Percentiles rank a stretch among this genome's conserved stretches.
These are phyloP conservation scores for Ferrisia virgata DNA, from an alignment of 2,888 invertebrate genomes.

Conservation along the genomic window DNA sequence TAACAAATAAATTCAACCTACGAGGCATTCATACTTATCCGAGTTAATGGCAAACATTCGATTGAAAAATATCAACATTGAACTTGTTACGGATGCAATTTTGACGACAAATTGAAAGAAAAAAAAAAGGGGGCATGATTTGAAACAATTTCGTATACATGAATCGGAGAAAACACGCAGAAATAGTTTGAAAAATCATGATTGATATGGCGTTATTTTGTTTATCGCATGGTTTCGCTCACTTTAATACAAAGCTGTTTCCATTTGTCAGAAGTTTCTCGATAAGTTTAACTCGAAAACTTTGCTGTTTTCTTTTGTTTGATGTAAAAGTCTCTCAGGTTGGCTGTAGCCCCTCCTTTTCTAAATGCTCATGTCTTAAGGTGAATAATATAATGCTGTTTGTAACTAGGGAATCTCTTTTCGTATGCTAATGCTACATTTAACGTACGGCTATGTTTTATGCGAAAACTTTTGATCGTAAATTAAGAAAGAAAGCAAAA, in stretches of 20 bases:
- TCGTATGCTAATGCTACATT: constrained; percentile 24
- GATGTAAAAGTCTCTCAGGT: constrained; percentile 31
- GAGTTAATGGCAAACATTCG: neutral
- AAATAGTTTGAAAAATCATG: constrained; percentile 9
- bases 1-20: too few species aligned
- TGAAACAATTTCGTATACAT: neutral
- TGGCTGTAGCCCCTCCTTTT: neutral
- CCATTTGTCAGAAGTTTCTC: constrained; percentile 27
- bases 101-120: neutral
- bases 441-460: constrained; percentile 27
- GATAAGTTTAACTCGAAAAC: constrained; percentile 31
- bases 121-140: neutral
- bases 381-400: constrained; percentile 33
- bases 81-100: neutral
- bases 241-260: constrained; percentile 23
- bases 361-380: constrained; percentile 25
- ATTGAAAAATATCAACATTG: neutral
- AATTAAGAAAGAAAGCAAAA: neutral
- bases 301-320: constrained; percentile 17
- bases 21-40: too few species aligned
- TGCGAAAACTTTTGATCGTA: constrained; percentile 33
- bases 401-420: constrained; percentile 31
- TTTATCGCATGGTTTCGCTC: constrained; percentile 27
- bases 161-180: neutral
- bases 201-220: constrained; percentile 26